phyloP scores from a whole-genome alignment of 2,113 vertebrate species.

The Aegotheles bennettii region DNA sequence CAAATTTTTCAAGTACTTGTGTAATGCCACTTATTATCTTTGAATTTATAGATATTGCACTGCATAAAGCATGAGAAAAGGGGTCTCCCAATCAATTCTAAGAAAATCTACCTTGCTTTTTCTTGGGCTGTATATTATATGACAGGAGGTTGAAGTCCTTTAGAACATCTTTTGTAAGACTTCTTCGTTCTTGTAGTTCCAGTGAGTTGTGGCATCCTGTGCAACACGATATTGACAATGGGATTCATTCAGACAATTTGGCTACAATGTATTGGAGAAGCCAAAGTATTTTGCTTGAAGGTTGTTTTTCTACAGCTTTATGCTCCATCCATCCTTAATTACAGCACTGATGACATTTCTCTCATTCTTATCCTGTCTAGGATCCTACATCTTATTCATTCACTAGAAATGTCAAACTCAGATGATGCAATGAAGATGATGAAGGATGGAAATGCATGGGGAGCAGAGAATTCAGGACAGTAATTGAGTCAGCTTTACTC shows the following conservation, averaged over 20 bases:
- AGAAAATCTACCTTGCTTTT: background rate
- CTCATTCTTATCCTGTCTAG: background rate
- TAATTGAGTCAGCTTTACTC: background rate
- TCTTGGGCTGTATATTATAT: background rate
- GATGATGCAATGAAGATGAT: background rate
- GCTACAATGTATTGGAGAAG: background rate
- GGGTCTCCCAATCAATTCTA: background rate
- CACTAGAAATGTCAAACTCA: background rate
- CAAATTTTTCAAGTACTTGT: background rate
- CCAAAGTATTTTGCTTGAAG: background rate
- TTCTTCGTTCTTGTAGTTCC: background rate
- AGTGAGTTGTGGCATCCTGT: background rate
- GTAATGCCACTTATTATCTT: background rate
- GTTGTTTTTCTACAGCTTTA: background rate
- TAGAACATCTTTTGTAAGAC: background rate
- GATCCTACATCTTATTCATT: background rate
- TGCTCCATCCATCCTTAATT: background rate
- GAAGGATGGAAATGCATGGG: background rate
- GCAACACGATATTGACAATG: background rate
- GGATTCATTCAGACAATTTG: background rate
- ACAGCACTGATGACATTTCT: background rate
- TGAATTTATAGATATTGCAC: background rate
- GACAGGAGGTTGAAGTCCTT: background rate
- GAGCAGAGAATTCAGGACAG: background rate
- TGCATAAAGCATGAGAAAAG: background rate